Evolutionary conservation across 2,113 vertebrate species (phyloP).

Genomic region (Gavia stellata): DNA sequence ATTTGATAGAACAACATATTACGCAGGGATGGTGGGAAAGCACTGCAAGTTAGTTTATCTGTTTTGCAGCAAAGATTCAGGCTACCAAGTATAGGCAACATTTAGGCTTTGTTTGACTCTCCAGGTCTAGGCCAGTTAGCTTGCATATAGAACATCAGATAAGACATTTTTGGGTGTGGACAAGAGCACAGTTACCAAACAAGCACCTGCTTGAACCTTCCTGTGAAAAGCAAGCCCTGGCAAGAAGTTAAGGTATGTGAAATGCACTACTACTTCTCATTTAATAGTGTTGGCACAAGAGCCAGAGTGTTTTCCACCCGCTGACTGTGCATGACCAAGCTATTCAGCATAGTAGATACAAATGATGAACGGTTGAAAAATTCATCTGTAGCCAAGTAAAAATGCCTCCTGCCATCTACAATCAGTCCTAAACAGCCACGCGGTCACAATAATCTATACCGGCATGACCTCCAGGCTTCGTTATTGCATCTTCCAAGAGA

Average conservation of each 20-base stretch:
- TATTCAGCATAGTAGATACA: neutral
- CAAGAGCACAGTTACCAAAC: neutral
- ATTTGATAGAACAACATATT: fast-evolving
- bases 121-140: neutral
- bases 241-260: neutral
- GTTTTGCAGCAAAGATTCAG: neutral
- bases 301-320: neutral
- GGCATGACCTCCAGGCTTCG: neutral
- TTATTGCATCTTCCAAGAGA: neutral
- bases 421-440: neutral
- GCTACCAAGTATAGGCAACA: neutral
- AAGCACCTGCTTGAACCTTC: neutral
- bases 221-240: neutral
- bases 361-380: neutral
- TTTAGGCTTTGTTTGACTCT: neutral
- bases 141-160: neutral
- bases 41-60: neutral
- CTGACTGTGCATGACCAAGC: neutral
- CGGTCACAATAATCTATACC: neutral
- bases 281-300: neutral
- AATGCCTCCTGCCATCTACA: neutral
- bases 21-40: neutral
- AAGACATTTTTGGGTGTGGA: neutral
- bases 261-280: neutral
- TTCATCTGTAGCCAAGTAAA: neutral